phyloP scores from a whole-genome alignment of 2,888 invertebrate genomes.

The Baccha elongata region DNA sequence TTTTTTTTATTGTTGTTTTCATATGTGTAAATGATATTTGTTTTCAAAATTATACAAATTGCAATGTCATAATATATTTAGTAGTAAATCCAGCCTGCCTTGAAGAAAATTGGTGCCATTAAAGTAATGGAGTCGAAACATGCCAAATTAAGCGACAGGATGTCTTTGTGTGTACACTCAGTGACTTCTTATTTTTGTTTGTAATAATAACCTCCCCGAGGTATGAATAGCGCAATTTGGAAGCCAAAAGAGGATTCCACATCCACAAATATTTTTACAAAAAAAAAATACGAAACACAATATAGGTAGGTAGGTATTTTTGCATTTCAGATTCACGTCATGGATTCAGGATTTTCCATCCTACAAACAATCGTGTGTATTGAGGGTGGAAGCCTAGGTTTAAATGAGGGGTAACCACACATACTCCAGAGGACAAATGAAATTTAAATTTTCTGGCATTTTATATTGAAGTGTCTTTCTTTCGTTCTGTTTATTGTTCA shows the following conservation, averaged over 20 bases:
- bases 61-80: constrained; percentile 7
- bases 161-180: constrained; percentile 4
- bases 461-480: constrained; percentile 19
- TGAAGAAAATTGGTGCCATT: constrained; percentile 16
- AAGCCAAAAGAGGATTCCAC: constrained; percentile 34
- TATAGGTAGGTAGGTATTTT: constrained; percentile 4
- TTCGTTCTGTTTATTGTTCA: too few relatives aligned
- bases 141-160: constrained; percentile 19
- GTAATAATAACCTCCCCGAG: neutral
- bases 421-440: constrained; percentile 36
- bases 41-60: constrained; percentile 15
- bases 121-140: constrained; percentile 21
- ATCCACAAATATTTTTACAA: constrained; percentile 39
- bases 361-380: constrained; percentile 27
- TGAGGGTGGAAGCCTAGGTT: neutral
- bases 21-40: neutral
- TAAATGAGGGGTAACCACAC: constrained; percentile 11
- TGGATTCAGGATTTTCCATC: constrained; percentile 38
- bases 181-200: neutral
- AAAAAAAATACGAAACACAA: neutral
- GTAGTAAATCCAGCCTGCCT: neutral
- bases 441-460: constrained; percentile 64
- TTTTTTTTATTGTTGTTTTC: neutral
- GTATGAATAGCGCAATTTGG: constrained; percentile 56
- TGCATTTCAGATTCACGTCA: constrained; percentile 56